Percentiles rank a stretch among this genome's conserved stretches.
Evolutionary conservation across 2,797 vertebrate species (phyloP).

Genomic region (Triplophysa bombifrons): DNA sequence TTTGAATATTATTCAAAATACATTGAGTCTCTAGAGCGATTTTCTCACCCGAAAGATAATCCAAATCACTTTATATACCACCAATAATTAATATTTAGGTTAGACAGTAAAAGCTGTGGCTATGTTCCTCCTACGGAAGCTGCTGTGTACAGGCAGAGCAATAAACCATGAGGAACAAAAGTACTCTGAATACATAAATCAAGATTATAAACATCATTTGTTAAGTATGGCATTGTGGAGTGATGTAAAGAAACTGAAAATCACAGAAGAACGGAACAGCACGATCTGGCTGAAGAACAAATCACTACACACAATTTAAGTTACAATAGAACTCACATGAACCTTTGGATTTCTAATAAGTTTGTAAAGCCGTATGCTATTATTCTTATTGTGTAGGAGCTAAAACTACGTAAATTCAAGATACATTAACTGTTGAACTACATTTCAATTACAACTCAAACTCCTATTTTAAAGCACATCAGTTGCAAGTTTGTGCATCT

Average conservation of each 20-base stretch:
- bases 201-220: not conserved
- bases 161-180: too few relatives aligned
- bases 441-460: not conserved
- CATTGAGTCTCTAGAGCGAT: not conserved
- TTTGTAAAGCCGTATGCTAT: not conserved
- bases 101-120: not conserved
- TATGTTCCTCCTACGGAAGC: not conserved
- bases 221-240: too few relatives aligned
- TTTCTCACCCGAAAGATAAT: not conserved
- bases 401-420: not conserved
- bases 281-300: not conserved
- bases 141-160: not conserved
- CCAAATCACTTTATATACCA: not conserved
- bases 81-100: not conserved
- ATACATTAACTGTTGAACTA: not conserved
- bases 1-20: not conserved
- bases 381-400: not conserved
- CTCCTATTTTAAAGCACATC: not conserved
- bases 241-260: too few relatives aligned
- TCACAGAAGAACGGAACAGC: too few relatives aligned
- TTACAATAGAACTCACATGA: too few relatives aligned
- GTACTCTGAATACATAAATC: not conserved
- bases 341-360: not conserved
- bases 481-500: not conserved
- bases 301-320: not conserved